A percentile compares a stretch with the other conserved stretches of the same genome.
Conservation (phyloP, 2,113 vertebrate genomes). For the Maccullochella peelii region DNA sequence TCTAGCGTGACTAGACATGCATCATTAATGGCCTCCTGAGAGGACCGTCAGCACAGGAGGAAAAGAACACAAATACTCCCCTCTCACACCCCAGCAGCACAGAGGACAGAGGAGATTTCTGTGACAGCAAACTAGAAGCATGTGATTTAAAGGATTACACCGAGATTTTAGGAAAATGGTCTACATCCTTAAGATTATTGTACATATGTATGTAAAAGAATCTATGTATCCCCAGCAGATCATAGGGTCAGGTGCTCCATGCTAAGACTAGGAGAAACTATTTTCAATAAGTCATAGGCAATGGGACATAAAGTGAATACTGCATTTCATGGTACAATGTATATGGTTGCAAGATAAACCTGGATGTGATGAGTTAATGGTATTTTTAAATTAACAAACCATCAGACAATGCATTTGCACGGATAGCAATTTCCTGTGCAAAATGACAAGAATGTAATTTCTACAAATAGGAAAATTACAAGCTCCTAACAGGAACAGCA, state of each 20-base stretch:
- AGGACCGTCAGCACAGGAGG: slow-evolving; percentile 60
- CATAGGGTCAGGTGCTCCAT: neutral
- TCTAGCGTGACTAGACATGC: slow-evolving; percentile 54
- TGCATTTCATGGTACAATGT: neutral
- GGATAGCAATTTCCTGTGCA: slow-evolving; percentile 22
- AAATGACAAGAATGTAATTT: slow-evolving; percentile 17
- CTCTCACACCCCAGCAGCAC: slow-evolving; percentile 38
- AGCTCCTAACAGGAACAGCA: slow-evolving; percentile 15
- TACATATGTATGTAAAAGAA: too few relatives aligned
- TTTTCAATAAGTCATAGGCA: neutral
- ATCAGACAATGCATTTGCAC: neutral
- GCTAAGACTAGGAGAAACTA: slow-evolving; percentile 3
- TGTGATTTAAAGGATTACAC: slow-evolving; percentile 32
- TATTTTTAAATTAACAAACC: slow-evolving; percentile 11
- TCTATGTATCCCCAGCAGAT: neutral
- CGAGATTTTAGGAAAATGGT: slow-evolving; percentile 9
- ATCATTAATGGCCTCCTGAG: slow-evolving; percentile 70
- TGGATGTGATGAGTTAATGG: neutral
- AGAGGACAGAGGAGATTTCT: slow-evolving; percentile 30
- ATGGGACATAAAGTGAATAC: neutral
- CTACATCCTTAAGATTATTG: slow-evolving; percentile 16
- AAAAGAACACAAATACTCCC: slow-evolving; percentile 74
- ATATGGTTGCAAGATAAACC: neutral
- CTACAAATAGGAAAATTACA: neutral
- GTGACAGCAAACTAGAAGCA: slow-evolving; percentile 25